Evolutionary conservation across 2,888 invertebrate genomes (phyloP).

Genomic region (Parthenolecanium corni): DNA sequence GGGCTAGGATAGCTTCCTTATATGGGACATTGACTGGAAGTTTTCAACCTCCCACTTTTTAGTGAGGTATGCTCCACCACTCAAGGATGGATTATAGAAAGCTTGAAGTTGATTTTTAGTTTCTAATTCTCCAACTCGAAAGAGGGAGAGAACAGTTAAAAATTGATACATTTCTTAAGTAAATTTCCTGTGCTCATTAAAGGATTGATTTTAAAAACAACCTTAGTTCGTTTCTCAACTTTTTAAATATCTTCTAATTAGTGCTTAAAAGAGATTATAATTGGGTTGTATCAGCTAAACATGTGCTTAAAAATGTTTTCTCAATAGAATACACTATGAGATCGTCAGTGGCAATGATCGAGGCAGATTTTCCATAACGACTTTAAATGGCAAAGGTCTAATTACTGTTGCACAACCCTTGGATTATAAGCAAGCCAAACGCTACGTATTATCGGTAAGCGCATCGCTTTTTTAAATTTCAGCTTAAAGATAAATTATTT

Average conservation of each 20-base stretch:
- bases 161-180: no score
- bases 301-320: conserved; percentile 13
- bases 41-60: neutral
- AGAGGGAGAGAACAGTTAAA: no score
- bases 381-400: conserved; percentile 74
- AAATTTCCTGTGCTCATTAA: neutral
- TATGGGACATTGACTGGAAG: no score
- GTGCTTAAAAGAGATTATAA: no score
- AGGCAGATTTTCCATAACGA: conserved; percentile 77
- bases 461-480: neutral
- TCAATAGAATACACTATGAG: conserved; percentile 65
- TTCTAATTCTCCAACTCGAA: no score
- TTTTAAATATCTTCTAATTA: no score
- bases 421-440: conserved; percentile 83
- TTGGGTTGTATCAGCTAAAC: no score
- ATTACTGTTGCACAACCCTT: conserved; percentile 80
- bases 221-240: no score
- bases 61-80: no score
- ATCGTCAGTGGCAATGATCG: conserved; percentile 72
- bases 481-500: neutral
- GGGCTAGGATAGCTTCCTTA: no score
- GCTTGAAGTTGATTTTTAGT: no score
- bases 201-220: neutral
- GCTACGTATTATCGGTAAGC: conserved; percentile 65
- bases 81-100: no score